These are phyloP conservation scores for Bothrops alternatus DNA, from an alignment of 2,797 vertebrate species.

Conservation along the genomic window DNA sequence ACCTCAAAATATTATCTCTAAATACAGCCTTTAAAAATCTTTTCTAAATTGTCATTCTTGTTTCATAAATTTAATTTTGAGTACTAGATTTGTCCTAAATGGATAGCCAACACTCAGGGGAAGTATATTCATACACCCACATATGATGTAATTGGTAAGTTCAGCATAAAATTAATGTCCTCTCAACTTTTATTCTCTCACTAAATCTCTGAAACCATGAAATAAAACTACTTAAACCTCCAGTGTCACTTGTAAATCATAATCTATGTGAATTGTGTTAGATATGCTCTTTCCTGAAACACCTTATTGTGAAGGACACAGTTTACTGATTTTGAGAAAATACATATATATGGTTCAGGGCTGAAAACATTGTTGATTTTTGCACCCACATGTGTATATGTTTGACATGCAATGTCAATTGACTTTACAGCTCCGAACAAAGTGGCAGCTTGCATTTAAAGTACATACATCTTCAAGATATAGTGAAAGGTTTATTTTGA, in stretches of 20 bases:
- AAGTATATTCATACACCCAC: background rate
- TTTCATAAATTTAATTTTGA: constrained; percentile 12
- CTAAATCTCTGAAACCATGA: constrained; percentile 52
- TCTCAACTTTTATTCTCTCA: constrained; percentile 24
- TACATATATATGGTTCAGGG: constrained; percentile 60
- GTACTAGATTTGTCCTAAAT: background rate
- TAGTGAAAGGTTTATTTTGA: constrained; percentile 54
- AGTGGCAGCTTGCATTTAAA: constrained; percentile 57
- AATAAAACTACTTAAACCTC: constrained; percentile 28
- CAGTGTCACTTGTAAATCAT: constrained; percentile 37
- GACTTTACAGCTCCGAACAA: constrained; percentile 62
- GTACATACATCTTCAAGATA: constrained; percentile 59
- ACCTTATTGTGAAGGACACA: constrained; percentile 46
- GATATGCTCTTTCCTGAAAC: constrained; percentile 9
- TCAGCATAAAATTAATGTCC: constrained; percentile 22
- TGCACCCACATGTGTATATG: constrained; percentile 57
- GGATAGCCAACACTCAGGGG: background rate
- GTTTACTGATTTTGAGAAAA: constrained; percentile 63
- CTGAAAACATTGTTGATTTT: constrained; percentile 61
- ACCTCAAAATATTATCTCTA: background rate
- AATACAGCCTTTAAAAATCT: background rate
- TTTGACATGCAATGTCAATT: constrained; percentile 69
- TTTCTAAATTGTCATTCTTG: background rate
- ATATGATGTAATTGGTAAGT: constrained; percentile 15
- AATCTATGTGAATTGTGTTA: background rate